Evolutionary conservation across 2,888 invertebrate species (phyloP), one percentile per base, ranked within the genome.

Genomic region (Rotaria sp.): DNA sequence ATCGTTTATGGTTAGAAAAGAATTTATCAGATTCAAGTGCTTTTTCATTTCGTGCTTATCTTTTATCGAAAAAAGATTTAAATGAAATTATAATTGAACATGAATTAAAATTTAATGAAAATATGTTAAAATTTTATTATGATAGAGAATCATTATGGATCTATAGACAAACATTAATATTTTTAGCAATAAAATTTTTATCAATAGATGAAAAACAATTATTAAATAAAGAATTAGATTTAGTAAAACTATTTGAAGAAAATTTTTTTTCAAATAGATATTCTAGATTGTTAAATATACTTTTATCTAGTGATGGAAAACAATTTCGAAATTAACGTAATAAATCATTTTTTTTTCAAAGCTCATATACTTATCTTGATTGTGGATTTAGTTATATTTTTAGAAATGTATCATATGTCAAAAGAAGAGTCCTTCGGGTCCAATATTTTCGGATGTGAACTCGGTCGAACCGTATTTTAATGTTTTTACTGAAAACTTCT

Each of bases 111-210:
- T 0, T 45, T 0, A 80, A 45, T 80, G 80, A 45, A 4, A 80
- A 26, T n/a, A 24, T 45, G 15, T 80, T 80, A 13, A n/a, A 80
- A 80, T 80, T 45, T 80, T 80, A 80, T 45, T 3, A 45, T 45
- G 80, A 80, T n/a, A 80, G 45, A 80, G 80, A 80, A 80, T 80
- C 80, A 45, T 80, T 80, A 80, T 80, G 80, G 80, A 80, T 80
- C 11, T 80, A 80, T n/a, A 80, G 80, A 35, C 80, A 45, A 45
- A 45, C 26, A 41, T 67, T 67, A 21, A 67, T 67, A 30, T 35
- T 67, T 15, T 35, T 67, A 67, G 35, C 35, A 35, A 7, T 67
- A 3, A 67, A 67, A 30, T 21, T 18, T 15, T 0, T 4, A 8
- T 35, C 21, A 0, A 5, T 35, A 8, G 67, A 67, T 67, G 3